A percentile compares a stretch with the other conserved stretches of the same genome.
Conservation (phyloP, 2,113 vertebrate species). For the Copsychus sechellarum region DNA sequence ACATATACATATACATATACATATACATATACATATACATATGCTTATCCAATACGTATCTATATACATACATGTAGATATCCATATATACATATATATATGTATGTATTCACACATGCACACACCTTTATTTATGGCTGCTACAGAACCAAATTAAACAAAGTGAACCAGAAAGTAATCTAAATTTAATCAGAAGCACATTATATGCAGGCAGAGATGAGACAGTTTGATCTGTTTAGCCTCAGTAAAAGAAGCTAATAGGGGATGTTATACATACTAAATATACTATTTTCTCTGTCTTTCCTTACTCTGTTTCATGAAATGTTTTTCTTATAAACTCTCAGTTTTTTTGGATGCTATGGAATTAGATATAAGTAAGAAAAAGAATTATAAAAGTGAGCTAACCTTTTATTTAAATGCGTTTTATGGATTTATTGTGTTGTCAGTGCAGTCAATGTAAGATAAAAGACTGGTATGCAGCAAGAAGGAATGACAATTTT, state of each 20-base stretch:
- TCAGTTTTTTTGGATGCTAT: neutral
- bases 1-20: rapidly evolving
- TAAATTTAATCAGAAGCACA: neutral
- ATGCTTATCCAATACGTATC: too few species aligned
- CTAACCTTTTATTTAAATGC: neutral
- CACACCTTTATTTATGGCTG: neutral
- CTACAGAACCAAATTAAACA: neutral
- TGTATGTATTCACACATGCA: rapidly evolving
- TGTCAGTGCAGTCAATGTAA: neutral
- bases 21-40: too few species aligned
- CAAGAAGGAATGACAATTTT: neutral
- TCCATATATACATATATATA: too few species aligned
- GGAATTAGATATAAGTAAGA: neutral
- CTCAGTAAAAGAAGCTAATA: neutral
- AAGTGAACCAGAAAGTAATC: neutral
- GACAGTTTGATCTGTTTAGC: neutral
- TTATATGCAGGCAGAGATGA: neutral
- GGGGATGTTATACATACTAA: neutral
- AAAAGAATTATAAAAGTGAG: neutral
- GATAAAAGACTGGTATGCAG: neutral
- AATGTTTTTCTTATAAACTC: neutral
- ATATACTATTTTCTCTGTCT: neutral
- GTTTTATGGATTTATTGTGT: neutral
- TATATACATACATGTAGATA: too few species aligned
- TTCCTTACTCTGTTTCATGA: neutral